These are phyloP conservation scores for Hypanus sabinus DNA, from an alignment of 2,113 vertebrate genomes.

Conservation along the genomic window DNA sequence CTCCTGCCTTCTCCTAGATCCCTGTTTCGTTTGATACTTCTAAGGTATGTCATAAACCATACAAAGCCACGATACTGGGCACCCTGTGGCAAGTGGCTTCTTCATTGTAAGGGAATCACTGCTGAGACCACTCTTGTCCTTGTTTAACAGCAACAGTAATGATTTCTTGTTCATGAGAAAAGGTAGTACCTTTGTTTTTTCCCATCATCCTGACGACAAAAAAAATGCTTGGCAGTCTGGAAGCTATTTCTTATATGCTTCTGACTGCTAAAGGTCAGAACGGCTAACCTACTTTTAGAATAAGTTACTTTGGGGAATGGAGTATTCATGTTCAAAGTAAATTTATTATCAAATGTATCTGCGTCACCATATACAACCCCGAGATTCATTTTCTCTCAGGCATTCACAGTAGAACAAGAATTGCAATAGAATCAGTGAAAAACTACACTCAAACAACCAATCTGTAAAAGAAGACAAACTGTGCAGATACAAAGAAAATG, in stretches of 20 bases:
- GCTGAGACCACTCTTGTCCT: neutral
- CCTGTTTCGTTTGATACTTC: neutral
- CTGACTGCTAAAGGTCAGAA: neutral
- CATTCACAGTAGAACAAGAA: too few relatives aligned
- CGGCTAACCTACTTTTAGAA: neutral
- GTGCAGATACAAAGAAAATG: too few relatives aligned
- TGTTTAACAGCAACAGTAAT: neutral
- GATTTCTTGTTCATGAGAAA: neutral
- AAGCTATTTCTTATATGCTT: neutral
- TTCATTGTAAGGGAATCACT: neutral
- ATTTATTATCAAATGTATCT: too few relatives aligned
- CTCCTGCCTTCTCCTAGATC: too few relatives aligned
- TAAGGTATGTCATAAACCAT: neutral
- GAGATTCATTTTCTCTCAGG: too few relatives aligned
- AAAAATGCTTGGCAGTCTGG: too few relatives aligned
- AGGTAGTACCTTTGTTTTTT: neutral
- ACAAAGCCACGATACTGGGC: neutral
- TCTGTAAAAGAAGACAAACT: too few relatives aligned
- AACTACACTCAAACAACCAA: too few relatives aligned
- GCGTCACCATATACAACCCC: too few relatives aligned
- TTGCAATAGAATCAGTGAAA: too few relatives aligned
- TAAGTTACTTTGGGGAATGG: neutral
- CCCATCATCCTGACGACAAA: too few relatives aligned
- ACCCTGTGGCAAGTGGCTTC: neutral
- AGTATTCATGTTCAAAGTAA: too few relatives aligned